Conservation (phyloP, 1,140 invertebrate genomes). For the Trichonephila clavipes region DNA sequence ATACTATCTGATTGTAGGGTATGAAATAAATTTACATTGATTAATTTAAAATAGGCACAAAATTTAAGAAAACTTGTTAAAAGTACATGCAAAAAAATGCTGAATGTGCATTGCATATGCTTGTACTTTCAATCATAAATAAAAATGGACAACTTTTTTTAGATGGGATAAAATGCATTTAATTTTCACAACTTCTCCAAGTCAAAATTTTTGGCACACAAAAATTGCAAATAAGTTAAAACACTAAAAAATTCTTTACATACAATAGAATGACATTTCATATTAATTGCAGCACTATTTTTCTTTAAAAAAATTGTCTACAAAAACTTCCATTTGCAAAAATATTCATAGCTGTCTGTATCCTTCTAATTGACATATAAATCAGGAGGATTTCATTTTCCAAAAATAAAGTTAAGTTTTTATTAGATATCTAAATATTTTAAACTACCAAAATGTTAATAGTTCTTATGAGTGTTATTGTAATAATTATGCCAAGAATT, state of each 20-base stretch:
- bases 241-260: constrained; percentile 1
- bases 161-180: background rate
- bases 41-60: too few relatives aligned
- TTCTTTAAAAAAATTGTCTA: constrained; percentile 16
- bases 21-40: too few relatives aligned
- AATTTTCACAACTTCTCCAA: constrained; percentile 8
- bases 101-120: background rate
- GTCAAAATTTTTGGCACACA: constrained; percentile 48
- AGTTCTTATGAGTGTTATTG: background rate
- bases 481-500: background rate
- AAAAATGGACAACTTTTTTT: background rate
- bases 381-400: background rate
- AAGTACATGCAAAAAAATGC: background rate
- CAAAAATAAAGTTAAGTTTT: constrained; percentile 7
- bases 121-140: background rate
- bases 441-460: background rate
- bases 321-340: constrained; percentile 27
- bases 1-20: too few relatives aligned
- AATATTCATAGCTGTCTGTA: background rate
- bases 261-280: constrained; percentile 22
- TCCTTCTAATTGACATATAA: constrained; percentile 7
- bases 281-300: constrained; percentile 33
- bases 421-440: constrained; percentile 22
- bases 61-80: background rate
- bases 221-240: constrained; percentile 54